Evolutionary conservation across 53 echinoderm and acorn worm genomes (phyloP), one percentile per base, ranked within the genome.

Genomic region (Henricia sp.): DNA sequence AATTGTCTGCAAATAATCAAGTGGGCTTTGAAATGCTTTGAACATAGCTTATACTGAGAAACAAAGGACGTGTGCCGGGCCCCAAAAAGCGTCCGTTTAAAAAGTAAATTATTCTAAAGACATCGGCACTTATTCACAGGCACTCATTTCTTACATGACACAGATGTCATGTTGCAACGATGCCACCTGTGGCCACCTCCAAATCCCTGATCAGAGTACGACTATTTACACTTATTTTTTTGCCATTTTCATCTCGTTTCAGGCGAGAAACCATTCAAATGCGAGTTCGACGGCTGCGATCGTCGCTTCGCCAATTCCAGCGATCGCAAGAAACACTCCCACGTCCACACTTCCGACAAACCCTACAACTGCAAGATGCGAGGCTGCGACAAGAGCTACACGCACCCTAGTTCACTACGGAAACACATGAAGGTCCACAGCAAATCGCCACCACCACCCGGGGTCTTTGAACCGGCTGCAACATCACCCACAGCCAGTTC

Each of bases 361-460:
- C 99, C 99, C n/a, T 99, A 99, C 92, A 99, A 99, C 89, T 99
- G 99, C 71, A 95, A 95, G 68, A 82, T 99, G 51, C 88, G 99
- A 17, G 99, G 99, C 11, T 99, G 99, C 80, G 99, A 99, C 89
- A 99, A 99, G 74, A 99, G 99, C 85, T 99, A 99, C 90, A 99
- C 99, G 27, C 99, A 99, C 46, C 99, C 99, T 0, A 99, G 99
- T 85, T 95, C 94, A 2, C 87, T 99, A 10, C 89, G 99, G 46
- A 99, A 94, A 63, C 94, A 99, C 85, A 99, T 95, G 99, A 95
- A 99, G 70, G 99, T 99, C 13, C 99, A 99, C 85, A 94, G 99
- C 70, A 99, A 99, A 62, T 99, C 99, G n/a, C 99, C 99, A 13
- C 99, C 99, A 38, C 99, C 99, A 44, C 92, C 97, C 30, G 93